Percentiles rank a stretch among this genome's conserved stretches.
phyloP scores from a whole-genome alignment of 2,113 vertebrate species.

The Noctilio leporinus region DNA sequence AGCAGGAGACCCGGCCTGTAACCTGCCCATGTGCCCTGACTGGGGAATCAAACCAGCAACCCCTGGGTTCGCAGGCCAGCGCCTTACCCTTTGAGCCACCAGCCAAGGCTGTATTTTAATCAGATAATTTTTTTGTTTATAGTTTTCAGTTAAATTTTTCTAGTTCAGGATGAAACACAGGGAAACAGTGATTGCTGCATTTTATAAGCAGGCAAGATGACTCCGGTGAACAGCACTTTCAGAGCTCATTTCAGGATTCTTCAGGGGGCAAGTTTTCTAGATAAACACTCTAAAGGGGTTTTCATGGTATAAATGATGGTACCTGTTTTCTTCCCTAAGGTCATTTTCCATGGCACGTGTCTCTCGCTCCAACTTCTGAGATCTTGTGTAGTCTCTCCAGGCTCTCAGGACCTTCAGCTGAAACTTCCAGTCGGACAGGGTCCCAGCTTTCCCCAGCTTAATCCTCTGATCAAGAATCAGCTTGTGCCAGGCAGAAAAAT shows the following conservation, averaged over 20 bases:
- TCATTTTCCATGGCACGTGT: conserved; percentile 79
- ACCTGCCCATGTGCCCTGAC: too few species aligned
- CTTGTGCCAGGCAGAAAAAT: conserved; percentile 92
- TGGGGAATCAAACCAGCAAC: too few species aligned
- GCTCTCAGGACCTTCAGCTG: conserved; percentile 85
- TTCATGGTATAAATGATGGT: conserved; percentile 11
- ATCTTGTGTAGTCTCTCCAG: conserved; percentile 87
- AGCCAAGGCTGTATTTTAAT: too few species aligned
- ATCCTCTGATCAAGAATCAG: conserved; percentile 85
- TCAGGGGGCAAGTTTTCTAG: not conserved
- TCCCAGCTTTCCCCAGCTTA: conserved; percentile 86
- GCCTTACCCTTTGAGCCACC: too few species aligned
- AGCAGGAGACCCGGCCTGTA: too few species aligned
- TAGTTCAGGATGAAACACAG: not conserved
- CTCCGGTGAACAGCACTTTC: not conserved
- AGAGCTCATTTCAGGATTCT: conserved; percentile 8
- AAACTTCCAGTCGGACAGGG: conserved; percentile 89
- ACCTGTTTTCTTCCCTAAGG: conserved; percentile 89
- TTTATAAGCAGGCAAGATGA: not conserved
- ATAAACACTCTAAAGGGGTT: not conserved
- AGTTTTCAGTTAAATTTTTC: not conserved
- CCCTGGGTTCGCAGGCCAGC: too few species aligned
- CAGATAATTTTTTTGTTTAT: not conserved
- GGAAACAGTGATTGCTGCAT: not conserved
- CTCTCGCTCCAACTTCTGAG: conserved; percentile 79